phyloP scores from a whole-genome alignment of 2,888 invertebrate genomes.

The Hecatera dysodea region DNA sequence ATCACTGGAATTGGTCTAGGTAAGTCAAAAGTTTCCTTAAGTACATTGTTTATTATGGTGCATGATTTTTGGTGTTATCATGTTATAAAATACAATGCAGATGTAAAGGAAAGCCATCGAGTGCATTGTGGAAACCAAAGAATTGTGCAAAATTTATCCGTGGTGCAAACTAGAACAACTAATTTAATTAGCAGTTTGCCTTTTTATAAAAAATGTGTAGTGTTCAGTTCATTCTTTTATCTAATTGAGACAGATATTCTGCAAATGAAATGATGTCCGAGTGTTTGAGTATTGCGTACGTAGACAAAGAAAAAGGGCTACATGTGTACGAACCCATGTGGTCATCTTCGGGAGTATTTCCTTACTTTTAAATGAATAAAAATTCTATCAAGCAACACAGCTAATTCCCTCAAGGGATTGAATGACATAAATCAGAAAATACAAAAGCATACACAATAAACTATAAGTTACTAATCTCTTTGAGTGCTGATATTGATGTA shows the following conservation, averaged over 20 bases:
- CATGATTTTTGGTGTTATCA: neutral
- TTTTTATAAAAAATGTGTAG: neutral
- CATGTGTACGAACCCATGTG: neutral
- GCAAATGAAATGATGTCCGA: neutral
- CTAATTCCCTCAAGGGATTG: neutral
- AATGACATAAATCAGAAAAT: neutral
- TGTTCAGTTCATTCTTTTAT: neutral
- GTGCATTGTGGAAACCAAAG: neutral
- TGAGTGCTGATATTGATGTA: constrained; percentile 14
- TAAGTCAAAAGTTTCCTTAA: constrained; percentile 75
- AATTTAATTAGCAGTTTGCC: constrained; percentile 15
- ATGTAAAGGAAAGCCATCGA: neutral
- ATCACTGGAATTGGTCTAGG: constrained; percentile 94
- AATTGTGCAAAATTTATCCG: neutral
- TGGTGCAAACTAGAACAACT: constrained; percentile 7
- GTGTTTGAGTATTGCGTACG: neutral
- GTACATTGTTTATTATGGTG: neutral
- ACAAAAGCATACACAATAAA: neutral
- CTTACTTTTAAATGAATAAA: neutral
- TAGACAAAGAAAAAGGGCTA: constrained; percentile 20
- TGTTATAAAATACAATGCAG: neutral
- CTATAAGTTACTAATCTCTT: neutral
- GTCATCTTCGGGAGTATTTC: neutral
- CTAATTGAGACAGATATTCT: neutral
- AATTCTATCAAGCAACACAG: neutral